Conservation (phyloP, 2,113 vertebrate genomes). For the Tylochromis polylepis region DNA sequence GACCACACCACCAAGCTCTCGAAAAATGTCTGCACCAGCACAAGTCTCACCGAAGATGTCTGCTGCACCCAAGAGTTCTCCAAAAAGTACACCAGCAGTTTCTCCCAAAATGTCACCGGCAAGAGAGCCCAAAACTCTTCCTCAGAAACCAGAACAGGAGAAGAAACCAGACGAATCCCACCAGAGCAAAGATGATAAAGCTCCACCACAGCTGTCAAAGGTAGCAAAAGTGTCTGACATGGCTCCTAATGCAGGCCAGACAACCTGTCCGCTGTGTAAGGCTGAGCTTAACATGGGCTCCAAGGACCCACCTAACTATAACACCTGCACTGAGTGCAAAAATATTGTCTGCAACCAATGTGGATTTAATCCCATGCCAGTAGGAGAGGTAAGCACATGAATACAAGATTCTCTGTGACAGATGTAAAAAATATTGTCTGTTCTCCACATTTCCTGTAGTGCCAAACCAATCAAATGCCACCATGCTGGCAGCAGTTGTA, state of each 20-base stretch:
- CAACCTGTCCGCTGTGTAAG: slow-evolving; percentile 87
- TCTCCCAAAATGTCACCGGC: slow-evolving; percentile 53
- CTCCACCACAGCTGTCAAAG: slow-evolving; percentile 6
- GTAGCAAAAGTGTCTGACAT: not conserved
- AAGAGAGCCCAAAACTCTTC: slow-evolving; percentile 27
- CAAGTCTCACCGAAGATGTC: slow-evolving; percentile 49
- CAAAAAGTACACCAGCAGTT: slow-evolving; percentile 37
- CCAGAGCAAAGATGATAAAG: slow-evolving; percentile 30
- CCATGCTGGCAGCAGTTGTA: not conserved
- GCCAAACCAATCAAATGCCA: not conserved
- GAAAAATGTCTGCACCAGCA: slow-evolving; percentile 66
- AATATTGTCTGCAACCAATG: slow-evolving; percentile 88
- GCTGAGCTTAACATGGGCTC: slow-evolving; percentile 76
- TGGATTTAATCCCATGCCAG: slow-evolving; percentile 62
- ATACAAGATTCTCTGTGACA: not conserved
- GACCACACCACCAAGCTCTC: slow-evolving; percentile 58
- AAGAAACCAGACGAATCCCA: slow-evolving; percentile 28
- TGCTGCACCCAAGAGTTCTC: slow-evolving; percentile 25
- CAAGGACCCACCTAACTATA: slow-evolving; percentile 84
- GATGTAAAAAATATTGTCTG: not conserved
- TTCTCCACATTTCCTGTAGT: not conserved
- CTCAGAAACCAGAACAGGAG: slow-evolving; percentile 33
- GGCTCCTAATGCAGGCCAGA: slow-evolving; percentile 8
- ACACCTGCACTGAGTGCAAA: slow-evolving; percentile 88
- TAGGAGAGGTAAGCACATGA: slow-evolving; percentile 43